Conservation (phyloP, 2,888 invertebrate species). For the Helicoverpa assulta region DNA sequence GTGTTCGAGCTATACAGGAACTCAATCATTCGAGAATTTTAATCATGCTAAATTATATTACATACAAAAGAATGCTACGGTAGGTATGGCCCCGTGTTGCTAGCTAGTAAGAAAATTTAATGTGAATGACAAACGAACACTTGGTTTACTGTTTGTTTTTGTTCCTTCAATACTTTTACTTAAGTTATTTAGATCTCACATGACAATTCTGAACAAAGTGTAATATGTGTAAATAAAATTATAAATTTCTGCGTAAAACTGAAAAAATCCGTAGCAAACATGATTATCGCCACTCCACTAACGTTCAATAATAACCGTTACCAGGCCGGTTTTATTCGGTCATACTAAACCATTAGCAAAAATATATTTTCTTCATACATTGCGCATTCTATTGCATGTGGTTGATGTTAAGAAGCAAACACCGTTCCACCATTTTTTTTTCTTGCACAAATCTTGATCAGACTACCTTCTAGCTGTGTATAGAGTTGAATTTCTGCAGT, state of each 20-base stretch:
- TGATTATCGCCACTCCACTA: slow-evolving; percentile 36
- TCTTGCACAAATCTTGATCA: too few species aligned
- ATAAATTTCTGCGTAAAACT: slow-evolving; percentile 13
- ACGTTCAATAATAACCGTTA: slow-evolving; percentile 38
- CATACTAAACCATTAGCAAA: slow-evolving; percentile 33
- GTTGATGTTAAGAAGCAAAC: background rate
- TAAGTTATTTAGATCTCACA: slow-evolving; percentile 7
- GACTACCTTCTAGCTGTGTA: too few species aligned
- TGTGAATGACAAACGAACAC: background rate
- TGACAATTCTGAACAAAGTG: background rate
- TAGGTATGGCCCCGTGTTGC: background rate
- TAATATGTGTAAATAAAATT: slow-evolving; percentile 1
- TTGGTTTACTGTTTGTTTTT: background rate
- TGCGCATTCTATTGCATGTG: background rate
- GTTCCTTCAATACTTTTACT: background rate
- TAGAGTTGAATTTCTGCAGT: too few species aligned
- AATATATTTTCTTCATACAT: slow-evolving; percentile 9
- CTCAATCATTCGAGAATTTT: slow-evolving; percentile 13
- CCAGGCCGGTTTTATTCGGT: slow-evolving; percentile 38
- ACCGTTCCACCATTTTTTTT: too few species aligned
- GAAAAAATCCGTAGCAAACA: slow-evolving; percentile 38
- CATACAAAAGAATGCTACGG: background rate
- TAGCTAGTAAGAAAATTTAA: background rate
- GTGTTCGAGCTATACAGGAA: background rate
- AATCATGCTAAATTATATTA: slow-evolving; percentile 8